phyloP scores from a whole-genome alignment of 2,113 vertebrate species.

The Nothocercus julius region DNA sequence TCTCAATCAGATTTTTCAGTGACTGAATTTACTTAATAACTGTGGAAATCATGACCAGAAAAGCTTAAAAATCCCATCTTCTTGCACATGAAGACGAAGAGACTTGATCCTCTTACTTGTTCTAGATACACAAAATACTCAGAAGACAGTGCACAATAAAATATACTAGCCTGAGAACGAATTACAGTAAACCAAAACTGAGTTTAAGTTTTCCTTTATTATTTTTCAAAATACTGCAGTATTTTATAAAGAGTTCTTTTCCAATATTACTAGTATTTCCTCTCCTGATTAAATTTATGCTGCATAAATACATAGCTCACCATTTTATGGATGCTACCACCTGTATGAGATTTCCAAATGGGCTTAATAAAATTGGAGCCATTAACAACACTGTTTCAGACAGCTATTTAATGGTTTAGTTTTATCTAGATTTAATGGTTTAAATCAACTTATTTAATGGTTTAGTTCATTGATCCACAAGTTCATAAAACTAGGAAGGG shows the following conservation, averaged over 20 bases:
- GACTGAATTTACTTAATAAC: background rate
- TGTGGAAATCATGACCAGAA: background rate
- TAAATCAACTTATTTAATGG: background rate
- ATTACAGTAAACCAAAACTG: background rate
- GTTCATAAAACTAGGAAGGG: slow-evolving; percentile 17
- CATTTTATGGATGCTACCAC: background rate
- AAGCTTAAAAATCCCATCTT: background rate
- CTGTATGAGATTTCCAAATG: background rate
- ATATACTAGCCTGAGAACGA: background rate
- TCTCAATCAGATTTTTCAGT: background rate
- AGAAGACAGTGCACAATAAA: background rate
- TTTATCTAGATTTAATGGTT: background rate
- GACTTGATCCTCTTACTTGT: background rate
- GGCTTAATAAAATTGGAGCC: background rate
- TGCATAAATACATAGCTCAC: background rate
- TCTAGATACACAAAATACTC: background rate
- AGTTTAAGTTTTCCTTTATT: background rate
- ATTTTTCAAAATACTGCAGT: background rate
- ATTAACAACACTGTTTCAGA: background rate
- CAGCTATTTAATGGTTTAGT: slow-evolving; percentile 10
- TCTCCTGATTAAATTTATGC: background rate
- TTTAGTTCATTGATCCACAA: slow-evolving; percentile 15
- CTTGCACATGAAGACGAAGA: background rate
- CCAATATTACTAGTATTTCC: background rate
- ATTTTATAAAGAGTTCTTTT: background rate